Evolutionary conservation across 2,888 invertebrate genomes (phyloP), one percentile per base, ranked within the genome.

Genomic region (Drosophila meridiana): DNA sequence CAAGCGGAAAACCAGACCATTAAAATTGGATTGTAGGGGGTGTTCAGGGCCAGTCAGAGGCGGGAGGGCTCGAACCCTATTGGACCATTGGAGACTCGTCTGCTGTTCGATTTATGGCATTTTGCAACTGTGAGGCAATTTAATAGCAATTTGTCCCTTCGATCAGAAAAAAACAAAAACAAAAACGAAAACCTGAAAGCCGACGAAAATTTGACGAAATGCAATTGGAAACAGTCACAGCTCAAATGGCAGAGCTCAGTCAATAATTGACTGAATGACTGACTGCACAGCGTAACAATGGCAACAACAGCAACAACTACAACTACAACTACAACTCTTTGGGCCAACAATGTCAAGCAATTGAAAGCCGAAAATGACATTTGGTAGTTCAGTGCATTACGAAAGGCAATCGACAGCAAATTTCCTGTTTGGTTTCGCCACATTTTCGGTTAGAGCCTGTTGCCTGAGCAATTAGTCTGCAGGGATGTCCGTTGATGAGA

Each of bases 1-100:
- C 86, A 91, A 86, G 89, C 91, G 91, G 91, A 87, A 91, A 91
- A 83, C 91, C 91, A 89, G 83, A 74, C 86, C 76, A 90, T 85
- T 90, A 85, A 85, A 88, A 85, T 76, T 80, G 83, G 73, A 73
- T 74, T 74, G 50, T 38, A 48, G 64, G 36, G 72, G 69, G 58
- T 68, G 71, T 64, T 56, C 58, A n/a, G 11, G 20, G 32, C 28
- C 28, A 30, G 45, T 3, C 14, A 2, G 40, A 4, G 40, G 20
- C 9, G 30, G 40, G 11, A 11, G 28, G 26, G 42, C 50, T 7
- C 32, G 7, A 45, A 36, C 50, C 55, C 65, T 48, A 56, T 62
- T 40, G 30, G 59, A 42, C 65, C 55, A 63, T 63, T 77, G 76
- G 67, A 40, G 63, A 67, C 62, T 68, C 40, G 56, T 30, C 53